Percentiles rank a stretch among this genome's conserved stretches.
Evolutionary conservation across 1,140 invertebrate genomes (phyloP).

Genomic region (Sarcophaga peregrina): DNA sequence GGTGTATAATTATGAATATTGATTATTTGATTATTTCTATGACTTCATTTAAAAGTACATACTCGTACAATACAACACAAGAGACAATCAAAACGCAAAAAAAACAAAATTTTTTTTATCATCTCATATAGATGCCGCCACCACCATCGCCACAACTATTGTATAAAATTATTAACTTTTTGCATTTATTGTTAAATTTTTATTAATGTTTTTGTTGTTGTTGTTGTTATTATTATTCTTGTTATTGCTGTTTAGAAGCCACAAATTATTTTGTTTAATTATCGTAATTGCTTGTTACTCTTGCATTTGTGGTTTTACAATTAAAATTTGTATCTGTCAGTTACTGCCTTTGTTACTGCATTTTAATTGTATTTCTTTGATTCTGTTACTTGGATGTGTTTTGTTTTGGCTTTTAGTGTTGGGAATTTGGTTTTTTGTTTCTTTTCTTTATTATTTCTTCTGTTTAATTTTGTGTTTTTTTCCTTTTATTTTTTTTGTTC

Average conservation of each 20-base stretch:
- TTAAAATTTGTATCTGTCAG: constrained; percentile 25
- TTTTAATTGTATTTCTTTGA: neutral
- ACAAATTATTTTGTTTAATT: constrained; percentile 28
- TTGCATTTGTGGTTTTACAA: constrained; percentile 22
- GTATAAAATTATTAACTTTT: neutral
- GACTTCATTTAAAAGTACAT: neutral
- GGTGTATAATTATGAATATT: constrained; percentile 23
- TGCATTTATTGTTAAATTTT: neutral
- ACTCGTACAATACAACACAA: no score
- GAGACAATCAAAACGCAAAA: no score
- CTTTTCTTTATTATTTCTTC: neutral
- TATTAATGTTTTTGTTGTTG: no score
- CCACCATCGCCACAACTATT: neutral
- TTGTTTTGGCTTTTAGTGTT: constrained; percentile 18
- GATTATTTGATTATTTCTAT: neutral
- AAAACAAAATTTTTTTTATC: neutral
- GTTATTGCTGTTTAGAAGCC: neutral
- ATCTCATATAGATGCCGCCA: neutral
- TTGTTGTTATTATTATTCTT: neutral
- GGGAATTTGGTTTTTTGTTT: constrained; percentile 11
- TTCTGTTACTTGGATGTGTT: neutral
- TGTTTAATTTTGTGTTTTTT: constrained; percentile 3
- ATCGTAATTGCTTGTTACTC: constrained; percentile 19
- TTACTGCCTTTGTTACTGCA: neutral
- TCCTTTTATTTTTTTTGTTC: neutral